Base-by-base conservation (phyloP, 2,113 vertebrate genomes). In the Himantopus leucocephalus region DNA sequence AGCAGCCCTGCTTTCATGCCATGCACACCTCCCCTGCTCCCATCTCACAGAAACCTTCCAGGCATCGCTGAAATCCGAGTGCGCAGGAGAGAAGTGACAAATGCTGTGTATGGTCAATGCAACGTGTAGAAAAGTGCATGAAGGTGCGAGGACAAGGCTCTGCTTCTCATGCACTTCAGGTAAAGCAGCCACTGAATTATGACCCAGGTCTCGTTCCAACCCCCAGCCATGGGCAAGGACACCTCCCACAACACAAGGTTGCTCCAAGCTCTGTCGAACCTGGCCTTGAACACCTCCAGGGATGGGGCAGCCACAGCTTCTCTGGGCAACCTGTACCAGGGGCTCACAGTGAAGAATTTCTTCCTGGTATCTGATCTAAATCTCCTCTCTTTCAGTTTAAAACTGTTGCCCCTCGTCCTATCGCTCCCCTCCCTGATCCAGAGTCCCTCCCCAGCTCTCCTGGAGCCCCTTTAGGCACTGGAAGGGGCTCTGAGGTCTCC, bases 51-150 rank as follows among this genome's bases (percentile, higher is more conserved):
- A 26, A 62, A 62, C 14, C 9, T 53, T 23, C 70, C 37, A 11
- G 35, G 34, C 23, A 8, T 6, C 1, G 1, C 62, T 24, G 19
- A 39, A 60, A 48, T 9, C 12, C 2, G 1, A 29, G 10, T 1
- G 18, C 39, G 30, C 19, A 10, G 62, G 19, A 62, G 10, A 39
- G 13, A 23, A 23, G 45, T 4, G 22, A 37, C 43, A 16, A 67
- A 34, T 1, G 3, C 27, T 6, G 17, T 0, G 5, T 7, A 27
- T 0, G 39, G 63, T 5, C 55, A 45, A 9, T 1, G 12, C 35
- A 9, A 10, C 1, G 6, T 1, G 10, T 64, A 32, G 62, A 8
- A 27, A 53, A 37, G 47, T 1, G 2, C 0, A 2, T 4, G 39
- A 70, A 70, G 24, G 60, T 24, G 70, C 45, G 7, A 77, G 48